phyloP scores from a whole-genome alignment of 1,140 invertebrate species.

The Drosophila baimaii region DNA sequence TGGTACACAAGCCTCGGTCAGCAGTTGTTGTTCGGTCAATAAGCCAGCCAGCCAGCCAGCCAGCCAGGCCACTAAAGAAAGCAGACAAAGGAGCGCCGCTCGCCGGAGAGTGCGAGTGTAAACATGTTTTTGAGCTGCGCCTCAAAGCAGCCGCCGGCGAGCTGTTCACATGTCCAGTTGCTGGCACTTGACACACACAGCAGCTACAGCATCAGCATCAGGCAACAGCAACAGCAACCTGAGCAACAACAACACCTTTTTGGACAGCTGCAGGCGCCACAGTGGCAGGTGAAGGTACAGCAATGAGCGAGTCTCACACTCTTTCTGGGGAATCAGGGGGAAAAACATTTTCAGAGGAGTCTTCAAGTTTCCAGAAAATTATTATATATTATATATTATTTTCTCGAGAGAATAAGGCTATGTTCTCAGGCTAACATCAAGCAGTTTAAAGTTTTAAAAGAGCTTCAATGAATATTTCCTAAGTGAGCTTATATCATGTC shows the following conservation, averaged over 20 bases:
- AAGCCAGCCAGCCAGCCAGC: no score
- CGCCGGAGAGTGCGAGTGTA: constrained; percentile 54
- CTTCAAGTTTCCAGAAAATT: not conserved
- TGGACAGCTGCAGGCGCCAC: constrained; percentile 71
- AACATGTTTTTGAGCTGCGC: constrained; percentile 77
- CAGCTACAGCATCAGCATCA: constrained; percentile 30
- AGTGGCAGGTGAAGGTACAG: constrained; percentile 59
- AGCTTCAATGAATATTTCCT: no score
- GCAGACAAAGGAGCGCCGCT: constrained; percentile 52
- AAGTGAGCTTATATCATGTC: no score
- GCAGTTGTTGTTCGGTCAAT: constrained; percentile 56
- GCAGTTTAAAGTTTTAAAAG: not conserved
- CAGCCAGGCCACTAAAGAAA: constrained; percentile 73
- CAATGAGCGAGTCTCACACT: constrained; percentile 11
- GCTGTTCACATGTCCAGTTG: constrained; percentile 71
- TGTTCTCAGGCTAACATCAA: accelerated
- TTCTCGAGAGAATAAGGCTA: no score
- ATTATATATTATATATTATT: not conserved
- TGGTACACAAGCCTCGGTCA: constrained; percentile 38
- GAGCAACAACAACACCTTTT: constrained; percentile 61
- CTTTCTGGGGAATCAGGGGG: not conserved
- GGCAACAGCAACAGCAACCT: constrained; percentile 39
- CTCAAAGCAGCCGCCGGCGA: constrained; percentile 67
- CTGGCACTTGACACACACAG: constrained; percentile 76
- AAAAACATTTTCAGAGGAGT: constrained; percentile 6